A percentile compares a stretch with the other conserved stretches of the same genome.
Conservation (phyloP, 2,797 vertebrate genomes). For the Tamandua tetradactyla region DNA sequence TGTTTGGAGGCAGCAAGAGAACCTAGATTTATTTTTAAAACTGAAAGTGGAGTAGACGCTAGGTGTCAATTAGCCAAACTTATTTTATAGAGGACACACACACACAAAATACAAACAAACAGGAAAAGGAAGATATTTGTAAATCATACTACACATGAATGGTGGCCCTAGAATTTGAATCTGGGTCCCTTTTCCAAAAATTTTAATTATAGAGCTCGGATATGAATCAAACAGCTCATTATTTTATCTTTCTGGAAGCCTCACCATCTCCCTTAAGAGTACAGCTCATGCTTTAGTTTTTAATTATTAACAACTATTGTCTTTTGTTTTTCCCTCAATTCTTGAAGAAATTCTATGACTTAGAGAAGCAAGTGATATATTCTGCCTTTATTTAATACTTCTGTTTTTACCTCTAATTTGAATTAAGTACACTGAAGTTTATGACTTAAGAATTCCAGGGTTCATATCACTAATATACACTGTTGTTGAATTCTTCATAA, state of each 20-base stretch:
- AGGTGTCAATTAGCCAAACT: neutral
- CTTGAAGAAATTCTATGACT: constrained; percentile 22
- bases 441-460: constrained; percentile 45
- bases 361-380: constrained; percentile 26
- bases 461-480: neutral
- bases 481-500: neutral
- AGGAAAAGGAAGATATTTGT: neutral
- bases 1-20: neutral
- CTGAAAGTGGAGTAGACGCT: neutral
- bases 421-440: neutral
- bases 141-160: neutral
- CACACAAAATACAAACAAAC: neutral
- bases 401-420: neutral
- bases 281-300: neutral
- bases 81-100: neutral
- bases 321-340: neutral
- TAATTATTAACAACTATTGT: neutral
- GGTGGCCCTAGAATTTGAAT: neutral
- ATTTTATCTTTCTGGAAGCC: neutral
- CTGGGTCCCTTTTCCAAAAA: neutral
- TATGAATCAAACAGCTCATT: neutral
- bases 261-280: neutral
- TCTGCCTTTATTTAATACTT: constrained; percentile 38
- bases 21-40: neutral
- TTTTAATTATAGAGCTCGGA: neutral